Conservation (phyloP, 64 coral and sea anemone species). For the Dendronephthya gigantea region DNA sequence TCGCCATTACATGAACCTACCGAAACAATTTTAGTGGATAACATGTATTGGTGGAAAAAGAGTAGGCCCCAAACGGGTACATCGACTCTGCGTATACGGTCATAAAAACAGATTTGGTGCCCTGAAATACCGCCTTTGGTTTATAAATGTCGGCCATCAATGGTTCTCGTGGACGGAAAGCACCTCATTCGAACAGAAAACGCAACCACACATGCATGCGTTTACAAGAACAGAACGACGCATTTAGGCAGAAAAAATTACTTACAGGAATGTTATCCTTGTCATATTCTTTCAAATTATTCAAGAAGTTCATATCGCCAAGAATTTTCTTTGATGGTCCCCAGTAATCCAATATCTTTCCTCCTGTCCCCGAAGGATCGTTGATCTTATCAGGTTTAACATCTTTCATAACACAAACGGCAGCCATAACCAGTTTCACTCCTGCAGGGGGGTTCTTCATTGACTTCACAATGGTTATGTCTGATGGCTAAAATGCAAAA, state of each 20-base stretch:
- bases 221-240: no score
- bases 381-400: conserved; percentile 92
- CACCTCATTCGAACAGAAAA: no score
- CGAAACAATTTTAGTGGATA: not conserved
- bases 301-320: conserved; percentile 98
- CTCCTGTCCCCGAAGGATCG: conserved; percentile 84
- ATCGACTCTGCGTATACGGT: no score
- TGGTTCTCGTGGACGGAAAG: no score
- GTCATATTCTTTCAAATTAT: conserved; percentile 87
- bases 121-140: no score
- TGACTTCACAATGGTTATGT: conserved; percentile 94
- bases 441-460: conserved; percentile 87
- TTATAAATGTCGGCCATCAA: no score
- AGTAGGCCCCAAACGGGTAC: no score
- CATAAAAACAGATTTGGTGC: no score
- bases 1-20: conserved; percentile 87
- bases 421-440: conserved; percentile 94
- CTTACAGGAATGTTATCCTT: conserved; percentile 91
- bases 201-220: no score
- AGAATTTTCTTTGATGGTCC: conserved; percentile 88
- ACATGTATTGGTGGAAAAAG: no score
- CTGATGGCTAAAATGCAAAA: conserved; percentile 60
- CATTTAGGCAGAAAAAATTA: not conserved
- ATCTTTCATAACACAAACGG: conserved; percentile 90
- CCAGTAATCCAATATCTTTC: conserved; percentile 93